phyloP scores from a whole-genome alignment of 2,113 vertebrate species.

The Lycaon pictus region DNA sequence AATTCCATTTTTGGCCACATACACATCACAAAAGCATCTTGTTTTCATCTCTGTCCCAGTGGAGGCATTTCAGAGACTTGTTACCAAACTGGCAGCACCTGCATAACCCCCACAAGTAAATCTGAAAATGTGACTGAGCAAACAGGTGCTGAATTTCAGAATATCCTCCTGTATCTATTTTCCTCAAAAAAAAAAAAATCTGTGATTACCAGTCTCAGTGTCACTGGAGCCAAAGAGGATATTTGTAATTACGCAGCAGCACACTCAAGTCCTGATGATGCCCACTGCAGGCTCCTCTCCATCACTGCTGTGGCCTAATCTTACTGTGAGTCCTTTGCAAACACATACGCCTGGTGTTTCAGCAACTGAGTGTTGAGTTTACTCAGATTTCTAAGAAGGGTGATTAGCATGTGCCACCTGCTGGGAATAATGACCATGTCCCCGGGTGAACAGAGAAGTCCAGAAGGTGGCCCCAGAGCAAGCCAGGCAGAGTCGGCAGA shows the following conservation, averaged over 20 bases:
- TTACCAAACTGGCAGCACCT: background rate
- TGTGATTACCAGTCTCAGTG: background rate
- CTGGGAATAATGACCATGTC: conserved; percentile 75
- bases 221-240: background rate
- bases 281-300: conserved; percentile 63
- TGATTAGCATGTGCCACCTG: conserved; percentile 81
- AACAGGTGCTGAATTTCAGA: background rate
- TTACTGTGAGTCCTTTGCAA: background rate
- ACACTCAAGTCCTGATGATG: conserved; percentile 41
- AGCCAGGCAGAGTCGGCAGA: background rate
- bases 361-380: conserved; percentile 45
- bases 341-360: background rate
- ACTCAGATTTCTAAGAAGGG: conserved; percentile 29
- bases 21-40: background rate
- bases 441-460: background rate
- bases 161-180: background rate
- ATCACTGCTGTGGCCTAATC: conserved; percentile 67
- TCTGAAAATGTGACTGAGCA: background rate
- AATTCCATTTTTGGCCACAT: background rate
- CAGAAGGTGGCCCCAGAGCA: background rate
- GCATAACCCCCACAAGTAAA: background rate
- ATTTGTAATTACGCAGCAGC: conserved; percentile 72
- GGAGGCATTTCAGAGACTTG: background rate
- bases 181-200: background rate
- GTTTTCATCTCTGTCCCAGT: background rate